Base-by-base conservation (phyloP, 2,797 vertebrate species). In the Furcifer pardalis region DNA sequence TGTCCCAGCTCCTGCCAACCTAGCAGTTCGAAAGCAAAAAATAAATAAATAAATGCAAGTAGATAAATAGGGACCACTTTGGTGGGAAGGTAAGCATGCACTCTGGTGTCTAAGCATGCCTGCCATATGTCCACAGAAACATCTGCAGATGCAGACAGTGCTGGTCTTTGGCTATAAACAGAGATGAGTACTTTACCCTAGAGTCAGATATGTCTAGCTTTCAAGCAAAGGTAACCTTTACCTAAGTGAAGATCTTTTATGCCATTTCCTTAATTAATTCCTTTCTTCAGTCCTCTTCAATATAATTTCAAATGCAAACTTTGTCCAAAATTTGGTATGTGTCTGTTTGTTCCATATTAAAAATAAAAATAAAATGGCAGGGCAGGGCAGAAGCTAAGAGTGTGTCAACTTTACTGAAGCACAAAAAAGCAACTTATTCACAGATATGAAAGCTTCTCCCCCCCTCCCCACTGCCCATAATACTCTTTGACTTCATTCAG, bases 261-360 rank as follows among this genome's bases (percentile, higher is more conserved):
- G 87, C 75, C 81, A 76, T 77, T 52, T 86, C 13, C 32, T 84
- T 86, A 86, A 86, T 80, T 59, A 49, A 37, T 42, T 82, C 2
- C 37, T 87, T 87, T 78, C 87, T 80, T n/a, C 60, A 21, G 5
- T 52, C 86, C 87, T 44, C 81, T 75, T 15, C n/a, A 82, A 81
- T 27, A 77, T 52, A 84, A 81, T 2, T 76, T 60, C 62, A 83
- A 81, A 59, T 83, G 72, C 71, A 89, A 81, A 88, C 60, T 30
- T 42, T 86, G 23, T 77, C 49, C 63, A 27, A 3, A 52, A 49
- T 19, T 10, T 40, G 30, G 21, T 32, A 30, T 7, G 19, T 3
- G 8, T 7, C 25, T 71, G 40, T 35, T 3, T 75, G 1, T 44
- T 46, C 2, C 3, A 60, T 17, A 12, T n/a, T 46, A 76, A 75